Evolutionary conservation across 1,140 invertebrate genomes (phyloP).

Genomic region (Mactra quadrangularis): DNA sequence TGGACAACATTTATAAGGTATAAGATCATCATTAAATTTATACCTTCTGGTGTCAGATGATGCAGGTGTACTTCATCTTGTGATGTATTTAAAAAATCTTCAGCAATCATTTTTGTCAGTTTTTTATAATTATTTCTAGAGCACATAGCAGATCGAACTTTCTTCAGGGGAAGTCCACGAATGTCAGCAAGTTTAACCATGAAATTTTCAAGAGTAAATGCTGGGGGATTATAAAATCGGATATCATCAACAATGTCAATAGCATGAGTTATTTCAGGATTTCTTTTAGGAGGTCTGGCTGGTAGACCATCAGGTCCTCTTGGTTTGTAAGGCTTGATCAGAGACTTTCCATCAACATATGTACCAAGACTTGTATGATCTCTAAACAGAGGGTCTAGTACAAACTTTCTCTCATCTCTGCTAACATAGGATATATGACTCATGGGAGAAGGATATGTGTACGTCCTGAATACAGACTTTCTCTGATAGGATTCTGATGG

Average conservation of each 20-base stretch:
- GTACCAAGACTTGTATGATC: constrained; percentile 76
- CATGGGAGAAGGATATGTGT: constrained; percentile 60
- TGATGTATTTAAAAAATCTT: constrained; percentile 52
- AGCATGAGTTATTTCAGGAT: constrained; percentile 68
- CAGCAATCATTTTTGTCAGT: constrained; percentile 77
- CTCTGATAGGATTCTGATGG: constrained; percentile 73
- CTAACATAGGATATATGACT: constrained; percentile 69
- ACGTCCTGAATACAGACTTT: constrained; percentile 24
- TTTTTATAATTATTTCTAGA: constrained; percentile 81
- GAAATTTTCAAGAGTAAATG: constrained; percentile 81
- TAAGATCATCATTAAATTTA: too few species aligned
- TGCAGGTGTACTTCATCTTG: constrained; percentile 63
- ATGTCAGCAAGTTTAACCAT: constrained; percentile 71
- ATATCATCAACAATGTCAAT: constrained; percentile 75
- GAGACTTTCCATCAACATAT: constrained; percentile 79
- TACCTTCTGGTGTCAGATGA: constrained; percentile 73
- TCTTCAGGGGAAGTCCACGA: constrained; percentile 68
- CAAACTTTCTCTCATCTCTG: constrained; percentile 75
- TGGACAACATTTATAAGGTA: too few species aligned
- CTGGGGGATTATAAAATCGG: constrained; percentile 75
- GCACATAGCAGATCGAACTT: constrained; percentile 71
- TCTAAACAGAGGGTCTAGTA: constrained; percentile 79
- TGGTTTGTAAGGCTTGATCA: constrained; percentile 78
- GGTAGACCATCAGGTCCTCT: constrained; percentile 79
- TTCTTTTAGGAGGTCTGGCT: constrained; percentile 66